These are phyloP conservation scores for Sitta europaea DNA, from an alignment of 2,113 vertebrate genomes.

Conservation along the genomic window DNA sequence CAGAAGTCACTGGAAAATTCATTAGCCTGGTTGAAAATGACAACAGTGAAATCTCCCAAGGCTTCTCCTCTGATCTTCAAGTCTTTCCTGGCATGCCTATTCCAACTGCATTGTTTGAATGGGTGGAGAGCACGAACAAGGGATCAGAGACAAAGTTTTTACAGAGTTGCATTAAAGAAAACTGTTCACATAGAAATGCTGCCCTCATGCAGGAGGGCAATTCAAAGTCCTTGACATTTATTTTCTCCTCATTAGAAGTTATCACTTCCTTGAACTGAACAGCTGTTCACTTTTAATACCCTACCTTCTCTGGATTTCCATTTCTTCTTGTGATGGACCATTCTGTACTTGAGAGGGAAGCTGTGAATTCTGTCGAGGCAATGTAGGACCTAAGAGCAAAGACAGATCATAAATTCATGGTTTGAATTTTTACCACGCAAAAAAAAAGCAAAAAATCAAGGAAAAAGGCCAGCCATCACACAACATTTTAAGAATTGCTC, in stretches of 20 bases:
- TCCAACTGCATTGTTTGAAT: not conserved
- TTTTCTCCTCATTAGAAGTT: not conserved
- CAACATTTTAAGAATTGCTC: conserved; percentile 39
- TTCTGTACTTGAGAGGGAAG: conserved; percentile 88
- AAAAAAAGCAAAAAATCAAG: conserved; percentile 4
- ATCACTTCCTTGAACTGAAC: not conserved
- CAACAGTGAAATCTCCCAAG: not conserved
- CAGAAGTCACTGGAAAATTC: not conserved
- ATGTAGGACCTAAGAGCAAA: conserved; percentile 81
- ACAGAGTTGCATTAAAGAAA: not conserved
- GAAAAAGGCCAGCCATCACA: conserved; percentile 48
- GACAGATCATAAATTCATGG: conserved; percentile 30
- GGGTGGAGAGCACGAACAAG: not conserved
- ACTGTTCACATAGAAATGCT: not conserved
- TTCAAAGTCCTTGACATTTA: not conserved
- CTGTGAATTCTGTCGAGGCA: conserved; percentile 88
- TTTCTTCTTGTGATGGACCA: conserved; percentile 91
- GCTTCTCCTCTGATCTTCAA: not conserved
- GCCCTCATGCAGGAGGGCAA: not conserved
- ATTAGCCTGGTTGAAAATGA: not conserved
- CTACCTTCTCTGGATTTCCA: conserved; percentile 95
- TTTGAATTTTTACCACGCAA: not conserved
- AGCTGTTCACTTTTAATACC: not conserved
- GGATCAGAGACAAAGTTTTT: not conserved
- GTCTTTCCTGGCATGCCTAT: not conserved